phyloP scores from a whole-genome alignment of 2,888 invertebrate species.

The Lysandra coridon region DNA sequence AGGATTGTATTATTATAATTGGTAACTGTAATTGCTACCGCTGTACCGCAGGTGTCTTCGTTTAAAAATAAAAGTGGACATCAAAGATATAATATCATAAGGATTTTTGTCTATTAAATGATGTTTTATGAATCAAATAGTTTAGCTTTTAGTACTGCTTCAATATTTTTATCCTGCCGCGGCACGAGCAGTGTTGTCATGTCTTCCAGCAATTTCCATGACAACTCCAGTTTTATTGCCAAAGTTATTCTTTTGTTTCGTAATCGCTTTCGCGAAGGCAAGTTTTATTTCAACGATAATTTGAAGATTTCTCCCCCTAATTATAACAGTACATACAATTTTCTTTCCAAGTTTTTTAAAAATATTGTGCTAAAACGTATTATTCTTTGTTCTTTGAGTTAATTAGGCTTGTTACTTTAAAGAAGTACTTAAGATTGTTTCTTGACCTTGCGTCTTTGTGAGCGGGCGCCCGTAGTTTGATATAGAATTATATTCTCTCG shows the following conservation, averaged over 20 bases:
- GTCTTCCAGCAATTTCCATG: conserved; percentile 3
- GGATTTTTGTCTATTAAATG: too few relatives aligned
- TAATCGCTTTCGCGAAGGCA: not conserved
- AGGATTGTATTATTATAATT: too few relatives aligned
- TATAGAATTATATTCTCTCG: conserved; percentile 8
- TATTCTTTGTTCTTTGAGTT: conserved; percentile 21
- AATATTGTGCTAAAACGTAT: not conserved
- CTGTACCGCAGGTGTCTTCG: too few relatives aligned
- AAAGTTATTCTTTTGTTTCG: conserved; percentile 5
- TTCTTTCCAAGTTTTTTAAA: not conserved
- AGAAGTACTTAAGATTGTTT: conserved; percentile 15
- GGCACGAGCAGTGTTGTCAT: conserved; percentile 12
- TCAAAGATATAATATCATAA: too few relatives aligned
- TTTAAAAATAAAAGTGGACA: too few relatives aligned
- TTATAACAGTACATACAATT: not conserved
- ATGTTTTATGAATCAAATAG: too few relatives aligned
- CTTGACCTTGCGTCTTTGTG: conserved; percentile 11
- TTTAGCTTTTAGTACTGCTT: not conserved
- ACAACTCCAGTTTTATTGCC: not conserved
- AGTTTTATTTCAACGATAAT: not conserved
- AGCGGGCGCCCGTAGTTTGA: conserved; percentile 1
- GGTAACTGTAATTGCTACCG: too few relatives aligned
- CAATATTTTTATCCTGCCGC: not conserved
- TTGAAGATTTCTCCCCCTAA: not conserved
- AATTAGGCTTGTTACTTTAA: conserved; percentile 22